These are phyloP conservation scores for Poeciliopsis retropinna DNA, from an alignment of 2,113 vertebrate species.

Conservation along the genomic window DNA sequence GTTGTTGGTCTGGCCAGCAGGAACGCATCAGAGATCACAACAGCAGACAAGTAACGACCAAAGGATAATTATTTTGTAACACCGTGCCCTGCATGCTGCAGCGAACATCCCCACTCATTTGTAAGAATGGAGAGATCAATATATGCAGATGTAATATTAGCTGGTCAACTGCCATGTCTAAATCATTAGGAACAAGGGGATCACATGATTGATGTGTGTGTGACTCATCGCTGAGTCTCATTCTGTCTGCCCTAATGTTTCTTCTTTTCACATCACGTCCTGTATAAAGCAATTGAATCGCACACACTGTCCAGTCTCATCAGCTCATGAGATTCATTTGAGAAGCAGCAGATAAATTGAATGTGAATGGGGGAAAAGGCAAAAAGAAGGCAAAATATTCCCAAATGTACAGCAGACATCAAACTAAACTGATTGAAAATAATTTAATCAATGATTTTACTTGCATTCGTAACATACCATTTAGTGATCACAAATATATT, in stretches of 20 bases:
- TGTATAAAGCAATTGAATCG: slow-evolving; percentile 47
- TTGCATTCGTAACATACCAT: slow-evolving; percentile 32
- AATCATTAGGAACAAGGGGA: slow-evolving; percentile 54
- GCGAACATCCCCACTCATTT: slow-evolving; percentile 50
- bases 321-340: slow-evolving; percentile 47
- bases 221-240: slow-evolving; percentile 53
- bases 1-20: slow-evolving; percentile 31
- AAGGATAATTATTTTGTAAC: slow-evolving; percentile 43
- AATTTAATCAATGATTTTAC: slow-evolving; percentile 41
- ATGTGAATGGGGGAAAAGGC: slow-evolving; percentile 22
- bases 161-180: slow-evolving; percentile 53
- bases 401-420: slow-evolving; percentile 8
- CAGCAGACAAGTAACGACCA: slow-evolving; percentile 37
- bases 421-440: slow-evolving; percentile 10
- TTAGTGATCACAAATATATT: slow-evolving; percentile 35
- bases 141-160: slow-evolving; percentile 49
- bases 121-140: slow-evolving; percentile 50
- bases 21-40: slow-evolving; percentile 34
- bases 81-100: slow-evolving; percentile 1
- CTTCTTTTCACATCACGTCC: slow-evolving; percentile 53
- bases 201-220: slow-evolving; percentile 52
- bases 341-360: slow-evolving; percentile 48
- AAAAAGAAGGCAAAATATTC: slow-evolving; percentile 18
- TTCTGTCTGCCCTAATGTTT: slow-evolving; percentile 63
- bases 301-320: slow-evolving; percentile 63